A percentile compares a stretch with the other conserved stretches of the same genome.
phyloP scores from a whole-genome alignment of 2,888 invertebrate genomes.

The Acanthosepion pharaonis region DNA sequence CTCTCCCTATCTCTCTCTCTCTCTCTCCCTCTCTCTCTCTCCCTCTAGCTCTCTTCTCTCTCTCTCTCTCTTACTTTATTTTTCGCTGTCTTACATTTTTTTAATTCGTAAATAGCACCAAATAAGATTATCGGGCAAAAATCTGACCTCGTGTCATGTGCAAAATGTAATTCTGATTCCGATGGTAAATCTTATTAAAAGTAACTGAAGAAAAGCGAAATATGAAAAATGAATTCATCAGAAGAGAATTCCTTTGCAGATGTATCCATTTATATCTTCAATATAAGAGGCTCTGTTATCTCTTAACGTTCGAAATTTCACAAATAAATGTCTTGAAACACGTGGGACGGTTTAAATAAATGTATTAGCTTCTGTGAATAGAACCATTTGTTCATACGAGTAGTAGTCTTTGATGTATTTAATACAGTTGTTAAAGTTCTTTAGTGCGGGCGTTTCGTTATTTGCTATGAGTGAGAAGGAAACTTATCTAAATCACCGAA shows the following conservation, averaged over 20 bases:
- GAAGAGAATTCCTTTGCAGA: background rate
- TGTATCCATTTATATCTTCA: background rate
- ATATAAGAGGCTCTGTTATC: background rate
- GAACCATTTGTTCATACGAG: too few species aligned
- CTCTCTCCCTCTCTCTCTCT: background rate
- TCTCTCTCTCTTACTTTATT: too few species aligned
- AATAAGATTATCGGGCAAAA: background rate
- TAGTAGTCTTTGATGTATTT: too few species aligned
- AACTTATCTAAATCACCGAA: too few species aligned
- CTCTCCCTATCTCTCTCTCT: background rate
- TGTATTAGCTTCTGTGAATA: too few species aligned
- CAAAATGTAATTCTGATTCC: background rate
- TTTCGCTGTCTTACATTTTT: background rate
- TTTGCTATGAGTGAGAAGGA: too few species aligned
- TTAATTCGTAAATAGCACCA: background rate
- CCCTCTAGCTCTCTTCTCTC: background rate
- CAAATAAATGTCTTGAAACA: too few species aligned
- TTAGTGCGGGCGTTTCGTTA: too few species aligned
- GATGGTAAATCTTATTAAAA: background rate
- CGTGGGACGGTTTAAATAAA: too few species aligned
- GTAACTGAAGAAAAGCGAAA: background rate
- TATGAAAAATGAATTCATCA: background rate
- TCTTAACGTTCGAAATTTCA: too few species aligned
- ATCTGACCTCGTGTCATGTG: background rate
- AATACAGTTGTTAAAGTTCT: too few species aligned